These are phyloP conservation scores for Danio albolineatus DNA, from an alignment of 2,797 vertebrate species.

Conservation along the genomic window DNA sequence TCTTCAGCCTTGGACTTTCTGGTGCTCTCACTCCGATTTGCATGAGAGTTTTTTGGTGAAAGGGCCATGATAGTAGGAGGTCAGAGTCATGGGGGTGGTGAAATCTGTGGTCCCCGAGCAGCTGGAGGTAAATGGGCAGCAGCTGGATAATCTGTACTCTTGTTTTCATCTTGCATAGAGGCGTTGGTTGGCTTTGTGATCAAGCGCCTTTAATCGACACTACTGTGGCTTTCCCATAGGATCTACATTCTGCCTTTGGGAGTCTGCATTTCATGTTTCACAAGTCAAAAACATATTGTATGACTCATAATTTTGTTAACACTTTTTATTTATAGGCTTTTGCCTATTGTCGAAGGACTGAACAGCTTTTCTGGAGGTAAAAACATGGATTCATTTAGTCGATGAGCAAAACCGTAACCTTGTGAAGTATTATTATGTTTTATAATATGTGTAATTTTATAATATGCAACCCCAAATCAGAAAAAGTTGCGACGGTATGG, in stretches of 20 bases:
- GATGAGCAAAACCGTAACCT: too few relatives aligned
- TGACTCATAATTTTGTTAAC: slow-evolving; percentile 14
- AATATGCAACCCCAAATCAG: too few relatives aligned
- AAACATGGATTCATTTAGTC: too few relatives aligned
- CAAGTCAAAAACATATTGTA: slow-evolving; percentile 1
- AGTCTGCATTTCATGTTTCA: not conserved
- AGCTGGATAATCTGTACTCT: slow-evolving; percentile 55
- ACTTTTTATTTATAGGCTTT: not conserved
- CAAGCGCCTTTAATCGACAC: not conserved
- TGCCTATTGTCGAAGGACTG: not conserved
- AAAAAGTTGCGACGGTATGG: too few relatives aligned
- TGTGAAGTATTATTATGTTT: too few relatives aligned
- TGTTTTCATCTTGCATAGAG: slow-evolving; percentile 14
- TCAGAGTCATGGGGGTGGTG: slow-evolving; percentile 14
- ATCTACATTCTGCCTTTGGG: not conserved
- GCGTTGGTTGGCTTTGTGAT: not conserved
- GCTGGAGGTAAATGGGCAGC: slow-evolving; percentile 63
- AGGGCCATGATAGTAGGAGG: slow-evolving; percentile 45
- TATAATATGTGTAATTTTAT: too few relatives aligned
- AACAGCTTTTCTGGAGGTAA: too few relatives aligned
- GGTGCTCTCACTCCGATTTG: slow-evolving; percentile 8
- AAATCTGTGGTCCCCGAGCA: slow-evolving; percentile 32
- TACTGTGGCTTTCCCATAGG: not conserved
- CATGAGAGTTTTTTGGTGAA: slow-evolving; percentile 29
- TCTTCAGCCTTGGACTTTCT: not conserved